phyloP scores from a whole-genome alignment of 2,797 vertebrate genomes.

The Nothura maculosa region DNA sequence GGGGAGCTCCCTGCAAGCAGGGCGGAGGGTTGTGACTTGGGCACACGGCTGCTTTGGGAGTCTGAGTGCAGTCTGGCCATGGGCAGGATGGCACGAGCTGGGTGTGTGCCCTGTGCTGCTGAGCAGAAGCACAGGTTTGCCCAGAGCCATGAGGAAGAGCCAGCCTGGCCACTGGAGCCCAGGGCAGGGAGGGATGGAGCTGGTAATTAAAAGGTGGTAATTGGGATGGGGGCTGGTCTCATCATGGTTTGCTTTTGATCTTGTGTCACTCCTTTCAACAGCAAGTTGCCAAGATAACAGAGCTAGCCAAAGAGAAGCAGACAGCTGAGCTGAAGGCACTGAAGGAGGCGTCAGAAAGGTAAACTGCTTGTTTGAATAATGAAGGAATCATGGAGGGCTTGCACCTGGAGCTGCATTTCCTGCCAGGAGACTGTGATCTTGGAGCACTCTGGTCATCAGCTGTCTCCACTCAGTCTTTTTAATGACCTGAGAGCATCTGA shows the following conservation, averaged over 20 bases:
- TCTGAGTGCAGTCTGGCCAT: not conserved
- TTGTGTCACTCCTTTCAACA: slow-evolving; percentile 64
- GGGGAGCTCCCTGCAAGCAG: not conserved
- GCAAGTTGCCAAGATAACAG: slow-evolving; percentile 91
- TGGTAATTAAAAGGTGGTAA: not conserved
- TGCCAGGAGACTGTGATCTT: not conserved
- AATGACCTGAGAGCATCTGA: not conserved
- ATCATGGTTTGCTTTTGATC: not conserved
- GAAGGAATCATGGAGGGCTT: accelerated
- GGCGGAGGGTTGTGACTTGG: not conserved
- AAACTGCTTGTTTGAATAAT: not conserved
- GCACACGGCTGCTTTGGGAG: not conserved
- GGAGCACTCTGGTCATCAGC: no score
- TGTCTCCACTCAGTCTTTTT: not conserved
- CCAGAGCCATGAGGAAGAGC: accelerated
- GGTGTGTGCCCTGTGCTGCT: not conserved
- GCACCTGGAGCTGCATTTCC: not conserved
- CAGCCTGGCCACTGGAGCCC: not conserved
- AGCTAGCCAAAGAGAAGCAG: slow-evolving; percentile 92
- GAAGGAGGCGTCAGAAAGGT: slow-evolving; percentile 86
- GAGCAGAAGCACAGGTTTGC: not conserved
- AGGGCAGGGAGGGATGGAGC: not conserved
- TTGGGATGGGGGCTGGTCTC: not conserved
- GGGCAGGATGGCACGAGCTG: not conserved
- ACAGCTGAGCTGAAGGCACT: slow-evolving; percentile 86